These are phyloP conservation scores for Cyprinodon variegatus DNA, from an alignment of 2,113 vertebrate species.

Conservation along the genomic window DNA sequence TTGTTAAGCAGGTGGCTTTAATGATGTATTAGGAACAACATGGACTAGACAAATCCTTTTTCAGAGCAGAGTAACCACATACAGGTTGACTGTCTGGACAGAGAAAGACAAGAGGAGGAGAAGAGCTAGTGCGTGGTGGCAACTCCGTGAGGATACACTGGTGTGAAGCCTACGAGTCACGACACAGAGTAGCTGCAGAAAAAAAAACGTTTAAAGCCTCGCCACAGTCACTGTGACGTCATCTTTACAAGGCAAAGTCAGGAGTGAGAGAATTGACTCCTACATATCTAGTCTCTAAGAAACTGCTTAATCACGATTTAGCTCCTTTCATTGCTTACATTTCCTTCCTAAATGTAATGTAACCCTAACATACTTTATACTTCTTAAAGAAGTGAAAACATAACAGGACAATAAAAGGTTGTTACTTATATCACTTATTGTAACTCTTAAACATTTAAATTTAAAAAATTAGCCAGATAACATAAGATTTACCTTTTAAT, in stretches of 20 bases:
- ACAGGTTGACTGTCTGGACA: slow-evolving; percentile 36
- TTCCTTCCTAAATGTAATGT: not conserved
- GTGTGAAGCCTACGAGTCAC: slow-evolving; percentile 58
- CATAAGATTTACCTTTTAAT: no score
- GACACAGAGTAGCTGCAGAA: slow-evolving; percentile 36
- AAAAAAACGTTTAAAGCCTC: slow-evolving; percentile 37
- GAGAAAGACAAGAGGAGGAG: slow-evolving; percentile 25
- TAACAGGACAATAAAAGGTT: not conserved
- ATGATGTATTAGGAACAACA: not conserved
- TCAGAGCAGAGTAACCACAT: slow-evolving; percentile 9
- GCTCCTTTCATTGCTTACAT: not conserved
- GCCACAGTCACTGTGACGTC: slow-evolving; percentile 30
- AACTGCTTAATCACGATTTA: slow-evolving; percentile 55
- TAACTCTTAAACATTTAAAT: not conserved
- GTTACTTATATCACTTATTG: not conserved
- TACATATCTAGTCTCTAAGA: slow-evolving; percentile 32
- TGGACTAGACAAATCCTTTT: slow-evolving; percentile 2
- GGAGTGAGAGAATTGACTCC: slow-evolving; percentile 55
- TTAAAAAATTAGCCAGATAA: no score
- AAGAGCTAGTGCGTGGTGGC: slow-evolving; percentile 38
- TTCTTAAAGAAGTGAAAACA: slow-evolving; percentile 6
- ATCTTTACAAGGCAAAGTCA: slow-evolving; percentile 48
- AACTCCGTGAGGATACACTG: slow-evolving; percentile 18
- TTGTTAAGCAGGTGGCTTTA: not conserved
- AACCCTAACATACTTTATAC: not conserved